Percentiles rank a stretch among this genome's conserved stretches.
Evolutionary conservation across 2,888 invertebrate species (phyloP).

Genomic region (Pycnomerus fuliginosus): DNA sequence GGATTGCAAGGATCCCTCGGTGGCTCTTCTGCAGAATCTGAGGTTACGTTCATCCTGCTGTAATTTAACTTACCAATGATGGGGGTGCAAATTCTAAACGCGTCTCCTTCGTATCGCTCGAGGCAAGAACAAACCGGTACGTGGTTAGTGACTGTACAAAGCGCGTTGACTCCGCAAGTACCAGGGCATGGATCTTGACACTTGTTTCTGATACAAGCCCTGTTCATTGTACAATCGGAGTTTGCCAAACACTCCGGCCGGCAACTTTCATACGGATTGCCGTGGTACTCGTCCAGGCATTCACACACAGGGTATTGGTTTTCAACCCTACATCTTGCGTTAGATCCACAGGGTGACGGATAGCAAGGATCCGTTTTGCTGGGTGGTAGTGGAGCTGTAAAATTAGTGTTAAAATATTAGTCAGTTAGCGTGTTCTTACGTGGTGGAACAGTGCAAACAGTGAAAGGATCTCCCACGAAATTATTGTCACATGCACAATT

Average conservation of each 20-base stretch:
- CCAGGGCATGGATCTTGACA: slow-evolving; percentile 84
- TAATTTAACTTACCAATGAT: slow-evolving; percentile 43
- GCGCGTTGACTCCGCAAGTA: slow-evolving; percentile 80
- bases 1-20: slow-evolving; percentile 55
- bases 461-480: slow-evolving; percentile 68
- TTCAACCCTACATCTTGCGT: slow-evolving; percentile 74
- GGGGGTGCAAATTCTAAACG: slow-evolving; percentile 55
- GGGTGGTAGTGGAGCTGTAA: slow-evolving; percentile 50
- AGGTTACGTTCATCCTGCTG: not conserved
- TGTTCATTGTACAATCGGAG: slow-evolving; percentile 79
- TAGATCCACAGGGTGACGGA: slow-evolving; percentile 79
- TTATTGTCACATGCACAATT: slow-evolving; percentile 70
- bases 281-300: slow-evolving; percentile 70
- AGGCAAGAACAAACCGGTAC: slow-evolving; percentile 63
- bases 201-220: slow-evolving; percentile 78
- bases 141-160: slow-evolving; percentile 73
- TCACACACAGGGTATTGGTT: slow-evolving; percentile 72
- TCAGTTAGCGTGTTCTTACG: too few species aligned
- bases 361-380: slow-evolving; percentile 65
- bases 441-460: slow-evolving; percentile 57
- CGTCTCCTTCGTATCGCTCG: slow-evolving; percentile 57
- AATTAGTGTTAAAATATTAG: too few species aligned
- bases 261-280: slow-evolving; percentile 75
- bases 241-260: slow-evolving; percentile 84
- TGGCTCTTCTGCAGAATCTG: slow-evolving; percentile 32